phyloP scores from a whole-genome alignment of 2,888 invertebrate genomes.

The Tholera decimalis region DNA sequence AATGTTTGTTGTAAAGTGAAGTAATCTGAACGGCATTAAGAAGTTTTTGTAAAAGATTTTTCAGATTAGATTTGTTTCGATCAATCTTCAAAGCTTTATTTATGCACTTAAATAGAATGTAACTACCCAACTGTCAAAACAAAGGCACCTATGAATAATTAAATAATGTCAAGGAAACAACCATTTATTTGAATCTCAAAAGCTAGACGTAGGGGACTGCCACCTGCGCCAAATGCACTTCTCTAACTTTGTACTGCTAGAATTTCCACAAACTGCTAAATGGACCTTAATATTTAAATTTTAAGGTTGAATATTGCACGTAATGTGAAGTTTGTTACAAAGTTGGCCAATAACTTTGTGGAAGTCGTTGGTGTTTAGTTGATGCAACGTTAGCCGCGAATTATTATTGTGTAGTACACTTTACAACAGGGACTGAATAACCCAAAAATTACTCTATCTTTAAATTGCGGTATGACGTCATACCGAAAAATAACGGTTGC shows the following conservation, averaged over 20 bases:
- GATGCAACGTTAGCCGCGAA: constrained; percentile 53
- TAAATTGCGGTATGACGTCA: too few relatives aligned
- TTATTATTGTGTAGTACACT: constrained; percentile 48
- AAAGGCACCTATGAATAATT: constrained; percentile 75
- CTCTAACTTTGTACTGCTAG: constrained; percentile 21
- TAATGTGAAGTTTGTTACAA: constrained; percentile 1
- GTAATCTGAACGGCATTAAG: too few relatives aligned
- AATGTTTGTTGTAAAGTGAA: too few relatives aligned
- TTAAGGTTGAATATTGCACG: constrained; percentile 40
- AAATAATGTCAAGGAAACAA: constrained; percentile 71
- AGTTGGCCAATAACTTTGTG: constrained; percentile 44
- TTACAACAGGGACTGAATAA: too few relatives aligned
- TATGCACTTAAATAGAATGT: not conserved
- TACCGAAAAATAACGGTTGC: too few relatives aligned
- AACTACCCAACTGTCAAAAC: constrained; percentile 17
- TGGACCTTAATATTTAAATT: rapidly evolving
- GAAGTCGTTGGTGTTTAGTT: constrained; percentile 49
- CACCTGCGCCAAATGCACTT: constrained; percentile 83
- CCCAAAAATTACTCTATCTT: too few relatives aligned
- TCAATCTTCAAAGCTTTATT: not conserved
- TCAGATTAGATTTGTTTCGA: not conserved
- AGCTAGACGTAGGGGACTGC: constrained; percentile 68
- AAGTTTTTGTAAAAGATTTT: constrained; percentile 1
- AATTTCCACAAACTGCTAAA: not conserved
- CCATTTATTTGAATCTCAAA: constrained; percentile 71